Conservation (phyloP, 2,113 vertebrate genomes). For the Capricornis sumatraensis region DNA sequence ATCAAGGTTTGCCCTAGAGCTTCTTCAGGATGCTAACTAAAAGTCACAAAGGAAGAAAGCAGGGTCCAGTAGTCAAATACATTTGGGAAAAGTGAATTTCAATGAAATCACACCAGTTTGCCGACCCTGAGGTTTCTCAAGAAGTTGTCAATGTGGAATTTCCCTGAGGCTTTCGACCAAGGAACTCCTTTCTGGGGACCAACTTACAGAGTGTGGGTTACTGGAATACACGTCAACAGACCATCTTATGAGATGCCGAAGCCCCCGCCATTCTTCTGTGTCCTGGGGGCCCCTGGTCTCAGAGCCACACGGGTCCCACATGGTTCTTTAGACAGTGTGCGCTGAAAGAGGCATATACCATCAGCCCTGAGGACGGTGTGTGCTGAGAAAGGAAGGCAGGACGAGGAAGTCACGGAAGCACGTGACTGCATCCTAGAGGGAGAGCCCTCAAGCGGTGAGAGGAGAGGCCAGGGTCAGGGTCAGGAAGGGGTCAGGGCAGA, state of each 20-base stretch:
- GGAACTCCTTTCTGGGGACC: background rate
- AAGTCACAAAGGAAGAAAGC: background rate
- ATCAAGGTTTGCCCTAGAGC: too few species aligned
- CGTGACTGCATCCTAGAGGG: fast-evolving
- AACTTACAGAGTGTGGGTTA: background rate
- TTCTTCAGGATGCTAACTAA: background rate
- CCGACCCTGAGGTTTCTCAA: background rate
- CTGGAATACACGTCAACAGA: background rate
- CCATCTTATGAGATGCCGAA: background rate
- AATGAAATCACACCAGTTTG: background rate
- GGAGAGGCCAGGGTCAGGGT: background rate
- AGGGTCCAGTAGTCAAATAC: background rate
- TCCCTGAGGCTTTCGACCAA: background rate
- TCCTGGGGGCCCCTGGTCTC: background rate
- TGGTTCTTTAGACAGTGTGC: fast-evolving
- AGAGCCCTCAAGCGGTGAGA: background rate
- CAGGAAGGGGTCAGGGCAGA: background rate
- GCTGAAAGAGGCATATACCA: fast-evolving
- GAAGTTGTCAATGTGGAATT: fast-evolving
- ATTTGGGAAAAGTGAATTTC: background rate
- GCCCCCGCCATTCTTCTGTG: background rate
- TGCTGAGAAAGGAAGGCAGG: background rate
- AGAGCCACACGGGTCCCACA: fast-evolving
- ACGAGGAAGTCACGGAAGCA: background rate
- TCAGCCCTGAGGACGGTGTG: fast-evolving